phyloP scores from a whole-genome alignment of 2,888 invertebrate species.

The Ypsolopha scabrella region DNA sequence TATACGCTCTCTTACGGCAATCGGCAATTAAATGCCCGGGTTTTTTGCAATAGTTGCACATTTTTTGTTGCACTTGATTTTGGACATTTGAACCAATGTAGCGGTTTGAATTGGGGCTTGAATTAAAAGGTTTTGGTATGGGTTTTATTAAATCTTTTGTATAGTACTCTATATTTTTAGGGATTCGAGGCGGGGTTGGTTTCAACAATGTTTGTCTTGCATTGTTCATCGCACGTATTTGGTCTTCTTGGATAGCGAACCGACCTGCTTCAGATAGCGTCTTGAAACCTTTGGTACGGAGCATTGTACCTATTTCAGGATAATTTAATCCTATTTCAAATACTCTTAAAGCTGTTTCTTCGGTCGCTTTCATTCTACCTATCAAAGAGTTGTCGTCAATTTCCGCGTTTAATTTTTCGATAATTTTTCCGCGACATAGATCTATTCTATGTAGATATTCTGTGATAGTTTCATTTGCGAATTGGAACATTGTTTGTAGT shows the following conservation, averaged over 20 bases:
- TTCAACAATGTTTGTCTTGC: not conserved
- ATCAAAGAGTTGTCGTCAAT: not conserved
- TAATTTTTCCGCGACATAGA: slow-evolving; percentile 10
- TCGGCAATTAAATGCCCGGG: slow-evolving; percentile 10
- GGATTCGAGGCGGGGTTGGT: not conserved
- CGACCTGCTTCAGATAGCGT: not conserved
- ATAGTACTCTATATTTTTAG: no score
- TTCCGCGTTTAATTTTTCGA: slow-evolving; percentile 5
- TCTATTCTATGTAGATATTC: slow-evolving; percentile 19
- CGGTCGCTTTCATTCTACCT: not conserved
- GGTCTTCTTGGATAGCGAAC: slow-evolving; percentile 1
- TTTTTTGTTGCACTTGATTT: no score
- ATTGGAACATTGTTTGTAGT: slow-evolving; percentile 19
- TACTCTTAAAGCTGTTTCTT: slow-evolving; percentile 1
- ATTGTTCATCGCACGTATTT: not conserved
- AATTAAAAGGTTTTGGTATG: no score
- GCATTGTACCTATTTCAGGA: not conserved
- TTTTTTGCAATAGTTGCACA: slow-evolving; percentile 12
- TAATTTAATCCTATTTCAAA: not conserved
- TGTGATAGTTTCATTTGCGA: slow-evolving; percentile 14
- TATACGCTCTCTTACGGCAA: slow-evolving; percentile 13
- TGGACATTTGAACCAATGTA: no score
- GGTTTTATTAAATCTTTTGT: no score
- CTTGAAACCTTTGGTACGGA: not conserved
- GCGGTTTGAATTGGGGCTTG: no score